Evolutionary conservation across 2,888 invertebrate genomes (phyloP).

Genomic region (Chydorus sphaericus): DNA sequence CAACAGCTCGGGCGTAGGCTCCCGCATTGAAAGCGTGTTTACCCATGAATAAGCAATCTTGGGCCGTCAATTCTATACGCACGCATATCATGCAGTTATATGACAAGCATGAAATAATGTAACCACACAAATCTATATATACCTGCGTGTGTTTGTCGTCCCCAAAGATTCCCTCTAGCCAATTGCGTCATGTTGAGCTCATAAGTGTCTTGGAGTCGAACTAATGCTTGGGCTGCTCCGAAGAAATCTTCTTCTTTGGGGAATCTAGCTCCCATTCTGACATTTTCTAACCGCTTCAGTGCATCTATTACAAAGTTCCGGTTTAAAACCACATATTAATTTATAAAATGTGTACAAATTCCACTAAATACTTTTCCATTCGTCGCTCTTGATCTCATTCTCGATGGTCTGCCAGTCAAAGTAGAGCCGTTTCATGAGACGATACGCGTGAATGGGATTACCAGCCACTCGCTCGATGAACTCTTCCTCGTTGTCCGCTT

Average conservation of each 20-base stretch:
- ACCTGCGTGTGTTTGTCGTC: constrained; percentile 19
- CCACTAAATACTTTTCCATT: constrained; percentile 13
- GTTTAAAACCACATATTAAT: background rate
- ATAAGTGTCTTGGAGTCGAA: constrained; percentile 25
- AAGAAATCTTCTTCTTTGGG: constrained; percentile 24
- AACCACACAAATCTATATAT: background rate
- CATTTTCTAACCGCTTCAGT: constrained; percentile 1
- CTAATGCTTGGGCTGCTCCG: constrained; percentile 25
- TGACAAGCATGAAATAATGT: background rate
- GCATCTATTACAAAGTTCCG: constrained; percentile 1
- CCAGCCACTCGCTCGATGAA: constrained; percentile 20
- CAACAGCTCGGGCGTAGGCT: constrained; percentile 26
- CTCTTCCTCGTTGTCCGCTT: constrained; percentile 12
- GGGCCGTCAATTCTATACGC: constrained; percentile 22
- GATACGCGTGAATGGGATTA: constrained; percentile 26
- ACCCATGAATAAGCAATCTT: constrained; percentile 29
- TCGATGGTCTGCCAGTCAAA: constrained; percentile 24
- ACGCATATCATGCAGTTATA: background rate
- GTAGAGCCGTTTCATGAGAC: constrained; percentile 24
- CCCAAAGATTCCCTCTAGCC: constrained; percentile 20
- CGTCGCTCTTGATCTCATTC: constrained; percentile 18
- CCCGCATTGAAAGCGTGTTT: constrained; percentile 26
- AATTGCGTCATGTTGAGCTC: constrained; percentile 23
- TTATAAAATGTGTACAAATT: background rate
- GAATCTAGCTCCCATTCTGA: constrained; percentile 14